Evolutionary conservation across 2,113 vertebrate genomes (phyloP), one percentile per base, ranked within the genome.

Genomic region (Leptosomus discolor): DNA sequence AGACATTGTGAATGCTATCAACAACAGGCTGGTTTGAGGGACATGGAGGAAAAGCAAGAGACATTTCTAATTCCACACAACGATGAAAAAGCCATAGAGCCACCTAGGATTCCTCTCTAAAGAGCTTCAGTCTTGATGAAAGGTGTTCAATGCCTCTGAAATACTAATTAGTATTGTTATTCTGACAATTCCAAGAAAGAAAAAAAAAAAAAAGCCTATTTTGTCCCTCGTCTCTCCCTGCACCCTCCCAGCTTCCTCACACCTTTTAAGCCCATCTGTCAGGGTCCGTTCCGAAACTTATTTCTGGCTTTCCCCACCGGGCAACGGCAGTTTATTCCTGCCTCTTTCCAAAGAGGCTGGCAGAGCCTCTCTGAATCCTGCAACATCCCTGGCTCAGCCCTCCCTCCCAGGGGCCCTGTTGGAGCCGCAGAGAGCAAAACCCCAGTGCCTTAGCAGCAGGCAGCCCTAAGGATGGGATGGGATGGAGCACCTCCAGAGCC

Each of bases 261-360:
- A 93, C 92, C 93, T 96, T 96, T 88, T 6, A 64, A 97, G 78
- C 43, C 95, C 88, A 96, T 95, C 97, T 97, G 91, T 73, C 97
- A 96, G 85, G 86, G 82, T 94, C 82, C 7, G 3, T 86, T 89
- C 90, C 92, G 86, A 94, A 92, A 92, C 69, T 15, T 50, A 96
- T 90, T 97, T 68, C 88, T 88, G 74, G 39, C 63, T 75, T 95
- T 95, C 34, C 50, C n/a, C 78, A 61, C 65, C 7, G 68, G 76
- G 87, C 87, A 96, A 68, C 24, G 39, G 63, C 79, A 91, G 85
- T 95, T 95, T 92, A 81, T 64, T 94, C 95, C 84, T 91, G 94
- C 69, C 79, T 91, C 82, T 96, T 95, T 19, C 46, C 21, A 41
- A 64, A 51, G 48, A 3, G 10, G 23, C 83, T 94, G 68, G 51